Conservation (phyloP, 2,113 vertebrate species). For the Rhinoderma darwinii region DNA sequence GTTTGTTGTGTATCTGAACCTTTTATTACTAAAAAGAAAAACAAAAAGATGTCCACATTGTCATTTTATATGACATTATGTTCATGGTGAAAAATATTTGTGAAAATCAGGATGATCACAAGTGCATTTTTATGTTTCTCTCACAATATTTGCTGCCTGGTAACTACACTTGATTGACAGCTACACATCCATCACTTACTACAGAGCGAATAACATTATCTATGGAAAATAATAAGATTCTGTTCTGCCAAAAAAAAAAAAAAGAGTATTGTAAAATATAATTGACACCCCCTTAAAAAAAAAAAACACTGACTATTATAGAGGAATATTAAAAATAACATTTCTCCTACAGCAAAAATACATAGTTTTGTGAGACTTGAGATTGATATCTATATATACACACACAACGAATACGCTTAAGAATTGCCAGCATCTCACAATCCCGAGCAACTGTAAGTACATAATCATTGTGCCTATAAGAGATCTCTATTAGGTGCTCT, state of each 20-base stretch:
- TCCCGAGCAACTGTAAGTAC: background rate
- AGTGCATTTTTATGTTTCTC: background rate
- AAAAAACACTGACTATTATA: background rate
- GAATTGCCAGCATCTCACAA: background rate
- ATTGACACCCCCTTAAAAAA: background rate
- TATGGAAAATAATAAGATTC: background rate
- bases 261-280: background rate
- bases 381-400: background rate
- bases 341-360: too few species aligned
- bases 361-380: background rate
- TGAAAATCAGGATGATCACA: background rate
- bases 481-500: background rate
- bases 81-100: background rate
- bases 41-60: background rate
- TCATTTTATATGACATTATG: background rate
- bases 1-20: background rate
- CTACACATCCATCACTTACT: background rate
- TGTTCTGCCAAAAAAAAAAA: background rate
- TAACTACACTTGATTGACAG: slow-evolving; percentile 33
- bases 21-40: background rate
- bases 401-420: background rate
- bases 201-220: background rate
- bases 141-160: slow-evolving; percentile 43
- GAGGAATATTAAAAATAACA: background rate
- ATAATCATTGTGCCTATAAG: background rate